Evolutionary conservation across 2,888 invertebrate genomes (phyloP).

Genomic region (Endotricha flammealis): DNA sequence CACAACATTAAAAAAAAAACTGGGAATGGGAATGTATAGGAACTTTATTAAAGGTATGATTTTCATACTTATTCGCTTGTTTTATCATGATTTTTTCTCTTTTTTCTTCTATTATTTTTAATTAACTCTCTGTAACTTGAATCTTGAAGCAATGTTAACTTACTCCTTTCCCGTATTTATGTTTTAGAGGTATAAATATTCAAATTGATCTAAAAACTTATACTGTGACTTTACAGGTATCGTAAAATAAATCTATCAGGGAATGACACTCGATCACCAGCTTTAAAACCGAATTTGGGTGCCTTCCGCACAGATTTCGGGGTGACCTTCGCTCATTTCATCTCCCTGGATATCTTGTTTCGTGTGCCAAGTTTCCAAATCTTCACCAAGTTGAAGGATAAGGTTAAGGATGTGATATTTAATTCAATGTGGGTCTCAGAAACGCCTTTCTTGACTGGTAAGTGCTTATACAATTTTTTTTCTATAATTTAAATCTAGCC

Average conservation of each 20-base stretch:
- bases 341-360: constrained; percentile 88
- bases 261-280: constrained; percentile 65
- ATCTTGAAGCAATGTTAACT: no score
- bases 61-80: no score
- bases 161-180: no score
- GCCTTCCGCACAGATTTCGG: constrained; percentile 84
- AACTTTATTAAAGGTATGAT: no score
- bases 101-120: no score
- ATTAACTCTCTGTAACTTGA: no score
- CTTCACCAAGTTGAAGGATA: constrained; percentile 53
- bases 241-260: constrained; percentile 69
- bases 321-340: constrained; percentile 84
- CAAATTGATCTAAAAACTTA: no score
- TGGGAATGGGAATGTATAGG: no score
- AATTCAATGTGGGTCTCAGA: constrained; percentile 88
- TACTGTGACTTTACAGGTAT: constrained; percentile 36
- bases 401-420: constrained; percentile 80
- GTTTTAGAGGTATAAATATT: no score
- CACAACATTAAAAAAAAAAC: no score
- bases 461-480: constrained; percentile 10
- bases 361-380: constrained; percentile 79
- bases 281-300: constrained; percentile 72
- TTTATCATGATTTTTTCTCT: no score
- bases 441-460: constrained; percentile 83
- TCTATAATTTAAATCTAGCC: no score